Conservation (phyloP, 2,113 vertebrate species). For the Carettochelys insculpta region DNA sequence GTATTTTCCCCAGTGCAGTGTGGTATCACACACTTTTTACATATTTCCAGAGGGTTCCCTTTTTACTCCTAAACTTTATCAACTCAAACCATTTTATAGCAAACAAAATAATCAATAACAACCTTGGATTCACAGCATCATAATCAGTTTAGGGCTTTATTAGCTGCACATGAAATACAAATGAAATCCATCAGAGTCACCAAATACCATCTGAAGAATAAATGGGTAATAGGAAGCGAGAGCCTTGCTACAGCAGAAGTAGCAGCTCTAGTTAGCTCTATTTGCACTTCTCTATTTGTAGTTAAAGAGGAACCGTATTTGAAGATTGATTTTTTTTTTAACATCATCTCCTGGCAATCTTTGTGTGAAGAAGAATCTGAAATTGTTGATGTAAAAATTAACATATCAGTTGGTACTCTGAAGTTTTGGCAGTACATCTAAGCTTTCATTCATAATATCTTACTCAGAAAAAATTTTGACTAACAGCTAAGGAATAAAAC, state of each 20-base stretch:
- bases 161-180: background rate
- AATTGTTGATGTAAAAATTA: background rate
- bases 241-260: background rate
- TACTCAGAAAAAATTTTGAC: background rate
- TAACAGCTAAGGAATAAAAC: too few species aligned
- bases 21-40: background rate
- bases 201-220: background rate
- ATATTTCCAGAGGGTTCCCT: background rate
- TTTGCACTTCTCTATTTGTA: too few species aligned
- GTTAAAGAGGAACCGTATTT: too few species aligned
- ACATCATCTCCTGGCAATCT: too few species aligned
- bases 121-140: background rate
- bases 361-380: background rate
- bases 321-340: too few species aligned
- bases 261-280: background rate
- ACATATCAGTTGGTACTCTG: background rate
- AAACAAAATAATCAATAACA: background rate
- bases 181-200: background rate
- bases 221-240: too few species aligned
- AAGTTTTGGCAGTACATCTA: background rate
- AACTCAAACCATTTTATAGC: conserved; percentile 5
- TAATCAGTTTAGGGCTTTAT: background rate
- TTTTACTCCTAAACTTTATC: background rate
- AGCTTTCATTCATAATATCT: background rate
- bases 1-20: background rate